These are phyloP conservation scores for Drosophila percnosoma DNA, from an alignment of 2,888 invertebrate genomes.

Conservation along the genomic window DNA sequence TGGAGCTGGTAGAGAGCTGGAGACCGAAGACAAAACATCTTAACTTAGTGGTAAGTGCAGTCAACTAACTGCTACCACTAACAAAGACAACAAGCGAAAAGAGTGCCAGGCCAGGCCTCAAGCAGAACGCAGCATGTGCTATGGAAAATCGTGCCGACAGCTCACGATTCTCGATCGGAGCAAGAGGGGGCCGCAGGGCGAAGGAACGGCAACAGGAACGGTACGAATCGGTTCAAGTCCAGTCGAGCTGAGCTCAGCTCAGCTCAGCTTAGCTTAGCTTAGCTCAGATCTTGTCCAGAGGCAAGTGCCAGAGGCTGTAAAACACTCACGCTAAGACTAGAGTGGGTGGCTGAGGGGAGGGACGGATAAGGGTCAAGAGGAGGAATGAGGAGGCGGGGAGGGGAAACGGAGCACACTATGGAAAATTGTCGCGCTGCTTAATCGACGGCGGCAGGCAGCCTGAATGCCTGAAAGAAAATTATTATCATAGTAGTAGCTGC, in stretches of 20 bases:
- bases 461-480: conserved; percentile 68
- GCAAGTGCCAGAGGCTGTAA: conserved; percentile 78
- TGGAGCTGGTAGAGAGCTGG: conserved; percentile 21
- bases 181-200: conserved; percentile 10
- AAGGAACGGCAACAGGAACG: conserved; percentile 23
- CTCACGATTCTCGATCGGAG: conserved; percentile 65
- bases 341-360: conserved; percentile 62
- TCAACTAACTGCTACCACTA: conserved; percentile 79
- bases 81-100: conserved; percentile 76
- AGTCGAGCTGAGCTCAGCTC: conserved; percentile 18
- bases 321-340: conserved; percentile 65
- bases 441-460: conserved; percentile 70
- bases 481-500: conserved; percentile 64
- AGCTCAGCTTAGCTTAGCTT: conserved; percentile 11
- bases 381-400: neutral
- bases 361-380: neutral
- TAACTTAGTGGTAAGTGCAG: conserved; percentile 82
- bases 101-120: conserved; percentile 52
- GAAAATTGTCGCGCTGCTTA: conserved; percentile 80
- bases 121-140: conserved; percentile 81
- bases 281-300: conserved; percentile 49
- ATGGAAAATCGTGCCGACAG: conserved; percentile 74
- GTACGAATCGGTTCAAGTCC: conserved; percentile 20
- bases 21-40: conserved; percentile 73
- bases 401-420: conserved; percentile 57